phyloP scores from a whole-genome alignment of 2,888 invertebrate species.

The Drosophila limbata region DNA sequence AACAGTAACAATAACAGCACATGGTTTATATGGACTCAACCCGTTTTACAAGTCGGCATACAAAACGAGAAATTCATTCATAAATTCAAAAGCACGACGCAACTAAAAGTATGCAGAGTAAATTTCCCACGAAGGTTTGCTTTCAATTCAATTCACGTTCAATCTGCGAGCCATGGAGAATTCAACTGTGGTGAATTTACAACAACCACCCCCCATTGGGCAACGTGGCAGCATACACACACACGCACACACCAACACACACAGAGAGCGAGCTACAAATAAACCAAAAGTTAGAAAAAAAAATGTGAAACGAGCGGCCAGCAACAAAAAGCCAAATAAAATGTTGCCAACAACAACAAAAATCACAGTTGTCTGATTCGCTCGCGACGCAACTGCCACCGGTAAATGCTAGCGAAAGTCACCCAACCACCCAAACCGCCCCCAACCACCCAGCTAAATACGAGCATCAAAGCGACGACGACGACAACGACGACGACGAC shows the following conservation, averaged over 20 bases:
- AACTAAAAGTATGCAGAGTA: slow-evolving; percentile 55
- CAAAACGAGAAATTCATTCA: slow-evolving; percentile 64
- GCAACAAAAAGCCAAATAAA: slow-evolving; percentile 76
- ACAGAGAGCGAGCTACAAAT: slow-evolving; percentile 43
- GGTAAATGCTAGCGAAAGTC: slow-evolving; percentile 39
- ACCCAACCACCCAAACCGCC: slow-evolving; percentile 29
- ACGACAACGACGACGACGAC: slow-evolving; percentile 40
- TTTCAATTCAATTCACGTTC: slow-evolving; percentile 58
- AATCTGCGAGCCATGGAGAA: slow-evolving; percentile 37
- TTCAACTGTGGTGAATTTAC: slow-evolving; percentile 68
- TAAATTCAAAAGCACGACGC: slow-evolving; percentile 54
- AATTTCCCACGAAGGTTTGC: slow-evolving; percentile 61
- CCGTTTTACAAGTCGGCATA: slow-evolving; percentile 28
- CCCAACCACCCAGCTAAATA: slow-evolving; percentile 7
- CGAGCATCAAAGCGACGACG: slow-evolving; percentile 26
- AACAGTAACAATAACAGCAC: slow-evolving; percentile 3
- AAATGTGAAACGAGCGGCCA: slow-evolving; percentile 51
- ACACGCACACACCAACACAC: slow-evolving; percentile 29
- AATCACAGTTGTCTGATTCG: slow-evolving; percentile 85
- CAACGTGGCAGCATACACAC: slow-evolving; percentile 47
- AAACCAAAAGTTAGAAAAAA: slow-evolving; percentile 63
- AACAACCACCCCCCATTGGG: slow-evolving; percentile 72
- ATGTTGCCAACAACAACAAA: slow-evolving; percentile 70
- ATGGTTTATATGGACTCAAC: slow-evolving; percentile 25
- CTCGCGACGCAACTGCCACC: slow-evolving; percentile 77